Evolutionary conservation across 2,113 vertebrate genomes (phyloP), one percentile per base, ranked within the genome.

Genomic region (Chionodraco myersi): DNA sequence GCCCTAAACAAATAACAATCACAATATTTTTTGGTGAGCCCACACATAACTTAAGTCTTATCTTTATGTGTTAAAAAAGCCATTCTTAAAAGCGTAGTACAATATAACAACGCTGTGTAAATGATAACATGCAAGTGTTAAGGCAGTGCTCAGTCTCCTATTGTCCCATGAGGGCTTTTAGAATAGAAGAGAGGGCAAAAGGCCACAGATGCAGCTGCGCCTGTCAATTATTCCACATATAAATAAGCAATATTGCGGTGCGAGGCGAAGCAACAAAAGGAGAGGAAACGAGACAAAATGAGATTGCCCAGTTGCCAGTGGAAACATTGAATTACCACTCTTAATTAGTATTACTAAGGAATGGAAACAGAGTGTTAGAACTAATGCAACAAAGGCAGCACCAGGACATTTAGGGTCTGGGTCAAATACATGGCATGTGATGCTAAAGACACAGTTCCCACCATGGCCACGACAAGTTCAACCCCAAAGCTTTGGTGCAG

Each of bases 361-460:
- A 59, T 0, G 44, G 41, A 82, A 0, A 70, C 53, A 61, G 47
- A 73, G 44, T 70, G 30, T 80, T 77, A 21, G 18, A 54, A 75
- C 52, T 72, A 34, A 61, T 45, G 65, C 59, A 72, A 49, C 61
- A 75, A 73, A 58, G 23, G 67, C 73, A 80, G 62, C 67, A 71
- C 7, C 16, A 67, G 47, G 66, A 70, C 30, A 54, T 47, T 41
- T 52, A 45, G 62, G 15, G 23, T 72, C 36, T 61, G 58, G 62
- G 66, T 68, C 51, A 62, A 63, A 54, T 68, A 80, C 61, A 63
- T 80, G 77, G 65, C 45, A 76, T 60, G 56, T 60, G 44, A 67
- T 51, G 66, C 7, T 75, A 18, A 63, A 34, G 56, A 86, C 79
- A 83, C 70, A 82, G 89, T 88, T 89, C 80, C 89, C 91, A 91